Base-by-base conservation (phyloP, 1,140 invertebrate species). In the Penaeus chinensis region DNA sequence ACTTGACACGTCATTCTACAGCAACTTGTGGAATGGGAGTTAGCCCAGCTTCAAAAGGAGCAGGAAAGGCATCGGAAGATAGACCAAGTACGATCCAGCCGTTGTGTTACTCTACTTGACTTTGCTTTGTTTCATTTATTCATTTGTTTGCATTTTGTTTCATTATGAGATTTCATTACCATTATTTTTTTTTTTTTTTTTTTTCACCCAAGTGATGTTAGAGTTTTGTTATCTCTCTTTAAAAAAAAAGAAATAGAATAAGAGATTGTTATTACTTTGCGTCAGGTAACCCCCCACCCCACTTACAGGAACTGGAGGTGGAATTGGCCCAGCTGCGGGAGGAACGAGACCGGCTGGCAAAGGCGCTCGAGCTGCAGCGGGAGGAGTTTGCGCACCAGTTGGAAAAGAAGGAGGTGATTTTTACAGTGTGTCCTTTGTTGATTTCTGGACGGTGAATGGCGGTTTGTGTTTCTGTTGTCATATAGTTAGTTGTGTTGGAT, bases 331-430 rank as follows among this genome's bases (percentile, higher is more conserved):
- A 83, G 66, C 60, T 87, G 27, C 80, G 80, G 2, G 79, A 82
- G 32, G 85, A 87, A 66, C 24, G 71, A 22, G 69, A 87, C 80
- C 76, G 71, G 22, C 60, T 87, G 60, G 80, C 69, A 7, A 76
- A 62, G 54, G 71, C 77, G 32, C 54, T 87, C n/a, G 60, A 54
- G 60, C 24, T 65, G 27, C 85, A 87, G 27, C n/a, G 60, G 47
- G 80, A 78, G 61, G 85, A 87, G 32, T 77, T 87, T 81, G 42
- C 80, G 19, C 85, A 87, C 61, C 80, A 87, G n/a, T 47, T 83
- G 47, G 85, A 83, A 63, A 87, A 87, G 80, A 87, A 87, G 61
- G 85, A 87, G 85, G 85, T 87, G 62, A 42, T 22, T 37, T 61
- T 24, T 16, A 16, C 19, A 42, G 42, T 13, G 22, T 74, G 4